Base-by-base conservation (phyloP, 1,140 invertebrate species). In the Octopus bimaculoides region DNA sequence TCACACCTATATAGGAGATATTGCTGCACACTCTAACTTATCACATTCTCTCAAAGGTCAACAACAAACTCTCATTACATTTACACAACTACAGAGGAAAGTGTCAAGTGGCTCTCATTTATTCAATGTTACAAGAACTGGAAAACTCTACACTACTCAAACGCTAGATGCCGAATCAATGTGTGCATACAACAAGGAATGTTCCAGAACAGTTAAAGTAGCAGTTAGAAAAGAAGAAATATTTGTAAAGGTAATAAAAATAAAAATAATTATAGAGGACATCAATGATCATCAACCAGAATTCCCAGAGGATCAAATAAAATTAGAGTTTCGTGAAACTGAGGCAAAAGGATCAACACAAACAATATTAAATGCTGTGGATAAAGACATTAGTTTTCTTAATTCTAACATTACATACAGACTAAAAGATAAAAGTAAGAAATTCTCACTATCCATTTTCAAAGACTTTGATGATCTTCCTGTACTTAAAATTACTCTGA, bases 261-360 rank as follows among this genome's bases (percentile, higher is more conserved):
- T 96, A 89, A 96, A 97, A 8, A 95, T 98, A 84, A 97, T 96
- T 0, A 95, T 98, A 0, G 96, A 96, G 86, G 97, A 96, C 20
- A 92, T 95, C 74, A 97, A 98, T 91, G 95, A 97, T 84, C 96
- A 96, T 5, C 71, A 78, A 56, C 85, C 85, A 61, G 78, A 78
- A 75, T 85, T 84, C 76, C 93, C 94, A 6, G 96, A 96, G 0
- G 89, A 95, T 54, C 54, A 66, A 14, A n/a, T 82, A 5, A 53
- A 80, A 61, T 26, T 84, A 52, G 55, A 73, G 5, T 80, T 86
- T 61, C 84, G 83, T 5, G 85, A 86, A 71, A 81, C 82, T 17
- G 82, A 82, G 4, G 54, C 80, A 17, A 52, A 81, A 14, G 81
- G 82, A 10, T 81, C 77, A 12, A 78, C 77, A 55, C 77, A 81